phyloP scores from a whole-genome alignment of 2,113 vertebrate species.

The Aplodontia rufa region DNA sequence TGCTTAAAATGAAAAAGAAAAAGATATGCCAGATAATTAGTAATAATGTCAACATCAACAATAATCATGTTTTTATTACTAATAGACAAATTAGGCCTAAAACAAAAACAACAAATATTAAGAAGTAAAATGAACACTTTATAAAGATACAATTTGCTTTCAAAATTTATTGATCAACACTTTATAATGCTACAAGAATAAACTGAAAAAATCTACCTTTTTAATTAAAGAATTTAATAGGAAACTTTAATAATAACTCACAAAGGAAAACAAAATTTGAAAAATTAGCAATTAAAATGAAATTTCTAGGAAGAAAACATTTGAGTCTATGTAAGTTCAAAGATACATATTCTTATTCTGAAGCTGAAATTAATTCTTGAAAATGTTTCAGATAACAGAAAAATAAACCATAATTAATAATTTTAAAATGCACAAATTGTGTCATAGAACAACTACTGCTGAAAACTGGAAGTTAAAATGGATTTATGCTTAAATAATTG shows the following conservation, averaged over 20 bases:
- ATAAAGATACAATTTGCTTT: not conserved
- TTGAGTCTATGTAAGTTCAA: not conserved
- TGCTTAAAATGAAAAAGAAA: slow-evolving; percentile 20
- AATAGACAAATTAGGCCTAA: not conserved
- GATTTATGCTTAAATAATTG: not conserved
- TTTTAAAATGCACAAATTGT: not conserved
- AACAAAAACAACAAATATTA: not conserved
- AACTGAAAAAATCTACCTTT: not conserved
- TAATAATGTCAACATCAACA: not conserved
- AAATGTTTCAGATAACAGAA: slow-evolving; percentile 33
- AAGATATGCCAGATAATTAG: not conserved
- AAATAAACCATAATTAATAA: slow-evolving; percentile 16
- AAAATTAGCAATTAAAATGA: slow-evolving; percentile 21
- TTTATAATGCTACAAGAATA: not conserved
- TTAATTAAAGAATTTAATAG: not conserved
- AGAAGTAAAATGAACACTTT: not conserved
- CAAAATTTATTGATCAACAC: no score
- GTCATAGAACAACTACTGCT: not conserved
- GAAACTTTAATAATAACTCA: not conserved
- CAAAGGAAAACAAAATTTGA: not conserved
- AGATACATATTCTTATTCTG: not conserved
- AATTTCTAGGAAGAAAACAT: not conserved
- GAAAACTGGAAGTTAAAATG: not conserved
- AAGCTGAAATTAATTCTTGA: not conserved
- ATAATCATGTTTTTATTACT: not conserved